Percentiles rank a stretch among this genome's conserved stretches.
Conservation (phyloP, 2,888 invertebrate species). For the Quadriops clusia region DNA sequence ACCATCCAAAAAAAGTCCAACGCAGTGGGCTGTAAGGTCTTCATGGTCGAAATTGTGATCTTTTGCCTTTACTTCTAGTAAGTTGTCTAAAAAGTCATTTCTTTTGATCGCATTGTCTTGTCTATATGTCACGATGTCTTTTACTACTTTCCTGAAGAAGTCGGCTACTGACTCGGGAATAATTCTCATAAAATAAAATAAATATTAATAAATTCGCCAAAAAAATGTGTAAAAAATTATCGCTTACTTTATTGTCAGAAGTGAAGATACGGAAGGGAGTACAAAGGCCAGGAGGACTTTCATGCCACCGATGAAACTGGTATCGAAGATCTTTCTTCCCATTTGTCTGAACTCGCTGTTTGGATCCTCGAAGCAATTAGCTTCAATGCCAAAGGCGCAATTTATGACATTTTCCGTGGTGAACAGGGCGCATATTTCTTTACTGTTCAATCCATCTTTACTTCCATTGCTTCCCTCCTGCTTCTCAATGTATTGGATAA, state of each 20-base stretch:
- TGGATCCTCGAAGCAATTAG: constrained; percentile 27
- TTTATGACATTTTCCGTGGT: constrained; percentile 36
- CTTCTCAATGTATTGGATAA: constrained; percentile 33
- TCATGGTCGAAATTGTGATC: constrained; percentile 20
- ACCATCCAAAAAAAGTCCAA: constrained; percentile 38
- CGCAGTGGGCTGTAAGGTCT: constrained; percentile 29
- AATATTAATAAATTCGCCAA: not conserved
- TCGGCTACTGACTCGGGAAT: constrained; percentile 19
- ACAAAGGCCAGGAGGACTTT: constrained; percentile 19
- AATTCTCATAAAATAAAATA: constrained; percentile 15
- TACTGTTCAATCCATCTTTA: constrained; percentile 33
- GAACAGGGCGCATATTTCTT: constrained; percentile 32
- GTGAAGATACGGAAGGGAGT: constrained; percentile 22
- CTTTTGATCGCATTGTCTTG: constrained; percentile 30
- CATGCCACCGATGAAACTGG: constrained; percentile 17
- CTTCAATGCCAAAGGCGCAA: constrained; percentile 35
- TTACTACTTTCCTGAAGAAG: constrained; percentile 29
- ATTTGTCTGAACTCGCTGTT: constrained; percentile 23
- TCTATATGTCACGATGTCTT: constrained; percentile 30
- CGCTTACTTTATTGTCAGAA: constrained; percentile 18
- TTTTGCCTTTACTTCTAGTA: constrained; percentile 20
- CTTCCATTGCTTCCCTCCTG: constrained; percentile 10
- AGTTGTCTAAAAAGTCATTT: constrained; percentile 35
- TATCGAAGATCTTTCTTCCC: constrained; percentile 26
- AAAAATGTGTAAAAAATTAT: constrained; percentile 1